These are phyloP conservation scores for Benthosema pterotum DNA, from an alignment of 2,797 vertebrate species.

Conservation along the genomic window DNA sequence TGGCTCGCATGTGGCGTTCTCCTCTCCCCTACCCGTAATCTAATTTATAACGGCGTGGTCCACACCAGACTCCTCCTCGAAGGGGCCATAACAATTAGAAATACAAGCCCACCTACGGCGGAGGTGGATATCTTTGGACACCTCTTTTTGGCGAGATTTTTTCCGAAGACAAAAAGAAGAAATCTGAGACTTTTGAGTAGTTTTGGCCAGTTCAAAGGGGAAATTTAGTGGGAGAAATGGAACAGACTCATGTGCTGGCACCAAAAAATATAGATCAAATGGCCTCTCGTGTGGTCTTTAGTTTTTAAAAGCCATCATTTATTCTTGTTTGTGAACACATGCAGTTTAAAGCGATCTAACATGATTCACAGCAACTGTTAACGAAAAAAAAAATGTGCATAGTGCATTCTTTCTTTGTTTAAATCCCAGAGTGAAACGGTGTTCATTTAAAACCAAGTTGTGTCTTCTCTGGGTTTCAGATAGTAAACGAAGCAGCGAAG, in stretches of 20 bases:
- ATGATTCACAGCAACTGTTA: too few relatives aligned
- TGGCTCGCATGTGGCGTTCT: slow-evolving; percentile 26
- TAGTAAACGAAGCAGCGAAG: slow-evolving; percentile 98
- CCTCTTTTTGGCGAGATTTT: slow-evolving; percentile 28
- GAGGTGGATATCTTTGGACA: slow-evolving; percentile 27
- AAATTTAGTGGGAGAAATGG: slow-evolving; percentile 38
- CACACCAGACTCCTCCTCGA: slow-evolving; percentile 52
- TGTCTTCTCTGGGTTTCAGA: slow-evolving; percentile 74
- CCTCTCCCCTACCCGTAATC: slow-evolving; percentile 36
- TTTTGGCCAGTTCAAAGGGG: slow-evolving; percentile 48
- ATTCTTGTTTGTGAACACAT: not conserved
- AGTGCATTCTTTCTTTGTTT: too few relatives aligned
- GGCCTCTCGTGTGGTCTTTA: slow-evolving; percentile 34
- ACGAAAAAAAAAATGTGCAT: too few relatives aligned
- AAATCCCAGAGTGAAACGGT: too few relatives aligned
- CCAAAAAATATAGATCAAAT: slow-evolving; percentile 2
- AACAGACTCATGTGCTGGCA: slow-evolving; percentile 15
- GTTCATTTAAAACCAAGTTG: slow-evolving; percentile 19
- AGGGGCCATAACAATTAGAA: slow-evolving; percentile 45
- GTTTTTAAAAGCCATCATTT: slow-evolving; percentile 6
- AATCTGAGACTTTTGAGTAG: slow-evolving; percentile 39
- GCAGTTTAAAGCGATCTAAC: too few relatives aligned
- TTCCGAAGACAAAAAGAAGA: slow-evolving; percentile 25
- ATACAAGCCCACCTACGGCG: slow-evolving; percentile 52
- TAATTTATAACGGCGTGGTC: slow-evolving; percentile 45